These are phyloP conservation scores for Periphyllus acericola DNA, from an alignment of 2,888 invertebrate species.

Conservation along the genomic window DNA sequence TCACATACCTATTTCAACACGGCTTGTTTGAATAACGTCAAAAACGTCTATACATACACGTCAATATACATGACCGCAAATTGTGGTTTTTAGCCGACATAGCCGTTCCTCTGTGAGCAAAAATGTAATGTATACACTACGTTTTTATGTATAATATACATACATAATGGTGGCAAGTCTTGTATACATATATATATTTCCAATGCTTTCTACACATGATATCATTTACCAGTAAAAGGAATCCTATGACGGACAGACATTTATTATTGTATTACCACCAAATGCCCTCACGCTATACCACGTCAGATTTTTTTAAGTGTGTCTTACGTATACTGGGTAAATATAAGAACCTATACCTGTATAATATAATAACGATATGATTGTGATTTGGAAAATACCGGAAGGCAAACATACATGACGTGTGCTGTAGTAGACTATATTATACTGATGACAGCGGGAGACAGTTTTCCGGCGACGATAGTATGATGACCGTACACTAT, in stretches of 20 bases:
- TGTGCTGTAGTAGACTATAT: not conserved
- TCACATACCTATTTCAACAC: not conserved
- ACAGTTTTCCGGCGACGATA: slow-evolving; percentile 16
- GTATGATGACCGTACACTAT: slow-evolving; percentile 1
- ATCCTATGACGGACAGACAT: slow-evolving; percentile 11
- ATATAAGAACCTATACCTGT: not conserved
- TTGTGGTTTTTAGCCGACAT: slow-evolving; percentile 21
- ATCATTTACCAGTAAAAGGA: slow-evolving; percentile 20
- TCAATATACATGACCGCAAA: slow-evolving; percentile 34
- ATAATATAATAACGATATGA: slow-evolving; percentile 1
- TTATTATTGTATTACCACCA: slow-evolving; percentile 24
- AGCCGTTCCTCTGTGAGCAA: not conserved
- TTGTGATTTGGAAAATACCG: slow-evolving; percentile 22
- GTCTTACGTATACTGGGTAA: not conserved
- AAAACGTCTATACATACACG: slow-evolving; percentile 5
- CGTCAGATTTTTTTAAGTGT: slow-evolving; percentile 4
- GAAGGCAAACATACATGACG: slow-evolving; percentile 6
- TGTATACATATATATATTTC: not conserved
- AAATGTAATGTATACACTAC: not conserved
- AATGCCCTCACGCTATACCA: not conserved
- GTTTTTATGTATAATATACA: not conserved
- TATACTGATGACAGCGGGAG: slow-evolving; percentile 16
- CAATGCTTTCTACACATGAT: slow-evolving; percentile 32
- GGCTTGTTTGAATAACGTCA: slow-evolving; percentile 34
- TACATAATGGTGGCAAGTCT: not conserved